Evolutionary conservation across 30 jellyfish, hydroid and myxozoan species (phyloP), one percentile per base, ranked within the genome.

Genomic region (Aurelia coerulea): DNA sequence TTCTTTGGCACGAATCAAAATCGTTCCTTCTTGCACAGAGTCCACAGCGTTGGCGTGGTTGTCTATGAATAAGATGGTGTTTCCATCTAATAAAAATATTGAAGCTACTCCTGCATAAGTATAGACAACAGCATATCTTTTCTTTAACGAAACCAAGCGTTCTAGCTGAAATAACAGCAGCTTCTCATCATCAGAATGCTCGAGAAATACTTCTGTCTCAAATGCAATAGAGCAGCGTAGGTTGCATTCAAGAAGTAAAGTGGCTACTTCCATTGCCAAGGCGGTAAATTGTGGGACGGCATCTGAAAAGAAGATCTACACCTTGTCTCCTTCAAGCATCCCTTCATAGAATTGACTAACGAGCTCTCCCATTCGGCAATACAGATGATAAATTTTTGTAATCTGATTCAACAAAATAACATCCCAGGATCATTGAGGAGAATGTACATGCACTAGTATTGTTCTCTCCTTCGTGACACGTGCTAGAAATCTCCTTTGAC

Each of bases 41-140:
- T 68, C 78, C 10, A 68, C 53, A 5, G 42, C 2, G 37, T 68
- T 68, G 78, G 78, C 78, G 78, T 68, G 78, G 78, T 5, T 68
- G 78, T 19, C 78, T 3, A 68, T n/a, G 52, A 68, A 68, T 68
- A 68, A 68, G 52, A 68, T 68, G 17, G 78, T 68, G 1, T 34
- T 68, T 68, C 78, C 49, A 68, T 68, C 78, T 10, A 68, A 34
- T 5, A 68, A 10, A 12, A 68, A 68, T 33, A 68, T 18, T 23
- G 78, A 68, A 2, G 52, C 12, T 2, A 3, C 11, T 23, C 78
- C 78, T 35, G 17, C 52, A 19, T 68, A 18, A 18, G 78, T 5
- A 8, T 18, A 68, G 18, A 68, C 8, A 23, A 68, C 78, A 10
- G 34, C 71, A 62, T 29, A 17, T 62, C 71, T 62, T 29, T 62